Evolutionary conservation across 2,113 vertebrate species (phyloP).

Genomic region (Fukomys damarensis): DNA sequence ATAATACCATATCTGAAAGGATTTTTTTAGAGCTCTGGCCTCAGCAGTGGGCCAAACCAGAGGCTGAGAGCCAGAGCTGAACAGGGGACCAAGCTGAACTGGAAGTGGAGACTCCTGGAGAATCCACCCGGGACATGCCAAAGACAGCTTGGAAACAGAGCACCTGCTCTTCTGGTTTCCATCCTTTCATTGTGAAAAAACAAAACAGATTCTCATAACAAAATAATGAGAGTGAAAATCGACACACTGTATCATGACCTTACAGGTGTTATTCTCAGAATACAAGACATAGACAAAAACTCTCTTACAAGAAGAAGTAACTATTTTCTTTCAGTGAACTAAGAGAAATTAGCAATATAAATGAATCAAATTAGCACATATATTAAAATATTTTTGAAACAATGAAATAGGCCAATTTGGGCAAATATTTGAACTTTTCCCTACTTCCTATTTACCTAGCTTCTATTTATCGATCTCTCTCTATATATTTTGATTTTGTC

Average conservation of each 20-base stretch:
- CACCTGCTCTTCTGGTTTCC: too few relatives aligned
- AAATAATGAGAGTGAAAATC: neutral
- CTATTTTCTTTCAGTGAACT: neutral
- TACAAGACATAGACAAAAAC: neutral
- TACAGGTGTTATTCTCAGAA: neutral
- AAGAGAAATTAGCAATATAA: neutral
- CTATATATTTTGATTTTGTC: neutral
- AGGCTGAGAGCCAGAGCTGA: neutral
- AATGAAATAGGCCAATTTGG: neutral
- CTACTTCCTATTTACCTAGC: neutral
- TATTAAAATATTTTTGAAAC: neutral
- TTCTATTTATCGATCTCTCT: neutral
- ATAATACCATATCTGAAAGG: neutral
- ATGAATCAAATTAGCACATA: neutral
- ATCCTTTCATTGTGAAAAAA: neutral
- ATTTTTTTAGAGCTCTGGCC: neutral
- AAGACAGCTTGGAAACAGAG: neutral
- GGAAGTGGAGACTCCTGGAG: too few relatives aligned
- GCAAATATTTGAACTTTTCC: neutral
- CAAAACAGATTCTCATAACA: neutral
- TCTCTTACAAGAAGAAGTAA: neutral
- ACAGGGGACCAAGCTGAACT: too few relatives aligned
- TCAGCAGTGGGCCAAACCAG: neutral
- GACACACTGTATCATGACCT: neutral
- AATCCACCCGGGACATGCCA: neutral